A percentile compares a stretch with the other conserved stretches of the same genome.
These are phyloP conservation scores for Meteorus colon DNA, from an alignment of 2,888 invertebrate species.

Conservation along the genomic window DNA sequence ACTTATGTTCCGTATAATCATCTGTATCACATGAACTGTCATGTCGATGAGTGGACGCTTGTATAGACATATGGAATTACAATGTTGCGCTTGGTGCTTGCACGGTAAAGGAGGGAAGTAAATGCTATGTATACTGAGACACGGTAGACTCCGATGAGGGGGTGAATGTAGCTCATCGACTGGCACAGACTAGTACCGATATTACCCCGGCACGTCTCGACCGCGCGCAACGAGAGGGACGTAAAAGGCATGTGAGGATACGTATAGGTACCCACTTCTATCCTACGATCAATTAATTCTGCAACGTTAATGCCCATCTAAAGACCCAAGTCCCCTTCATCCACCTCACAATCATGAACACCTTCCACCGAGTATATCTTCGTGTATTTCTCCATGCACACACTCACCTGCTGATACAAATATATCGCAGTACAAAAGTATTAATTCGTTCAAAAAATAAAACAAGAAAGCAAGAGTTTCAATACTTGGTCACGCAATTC, in stretches of 20 bases:
- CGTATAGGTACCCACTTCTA: constrained; percentile 66
- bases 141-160: constrained; percentile 44
- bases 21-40: not conserved
- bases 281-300: constrained; percentile 71
- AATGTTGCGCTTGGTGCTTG: constrained; percentile 17
- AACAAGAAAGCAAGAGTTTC: constrained; percentile 8
- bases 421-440: not conserved
- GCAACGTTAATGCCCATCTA: constrained; percentile 69
- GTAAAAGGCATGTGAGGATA: constrained; percentile 52
- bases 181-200: constrained; percentile 71
- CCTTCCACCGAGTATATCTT: constrained; percentile 57
- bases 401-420: constrained; percentile 6
- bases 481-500: constrained; percentile 63
- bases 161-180: constrained; percentile 66
- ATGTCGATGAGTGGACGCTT: not conserved
- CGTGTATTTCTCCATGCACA: constrained; percentile 30
- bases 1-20: not conserved
- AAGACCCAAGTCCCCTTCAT: constrained; percentile 56
- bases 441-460: not conserved
- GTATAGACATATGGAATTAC: constrained; percentile 19
- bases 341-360: constrained; percentile 56
- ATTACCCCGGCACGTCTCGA: constrained; percentile 61
- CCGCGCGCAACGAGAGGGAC: constrained; percentile 51
- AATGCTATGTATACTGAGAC: constrained; percentile 39
- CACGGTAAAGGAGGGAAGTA: constrained; percentile 19